Evolutionary conservation across 23 tunicate genomes (phyloP), one percentile per base, ranked within the genome.

Genomic region (Pegea sp.): DNA sequence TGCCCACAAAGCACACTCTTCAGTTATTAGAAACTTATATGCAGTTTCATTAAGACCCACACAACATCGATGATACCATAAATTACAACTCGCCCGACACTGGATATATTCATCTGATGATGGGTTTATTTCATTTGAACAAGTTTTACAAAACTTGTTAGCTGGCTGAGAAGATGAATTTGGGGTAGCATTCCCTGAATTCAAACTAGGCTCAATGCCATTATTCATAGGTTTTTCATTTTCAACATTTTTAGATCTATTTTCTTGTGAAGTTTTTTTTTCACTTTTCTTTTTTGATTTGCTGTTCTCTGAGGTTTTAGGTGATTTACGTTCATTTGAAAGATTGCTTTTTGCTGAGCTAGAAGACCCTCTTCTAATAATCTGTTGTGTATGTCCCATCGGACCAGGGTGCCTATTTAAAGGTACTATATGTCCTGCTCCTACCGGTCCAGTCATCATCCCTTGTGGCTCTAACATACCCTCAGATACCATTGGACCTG

Each of bases 1-100:
- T 4, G 76, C 81, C 95, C 95, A 84, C 1, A 84, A 27, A 5
- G 95, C 95, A 34, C 68, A 54, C 43, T 84, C 95, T 42, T 84
- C 95, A 11, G 61, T 30, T 30, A 53, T 66, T 22, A 84, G 51
- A 44, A 33, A 59, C 5, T 63, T 67, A 33, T 67, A 68, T 4
- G 95, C 95, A 27, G 57, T 50, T 56, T 59, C 63, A 5, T 72
- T 84, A 16, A 84, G 66, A 1, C 95, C 95, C 24, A 71, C 68
- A 63, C 95, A 84, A 4, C 76, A 57, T 22, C 75, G 49, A 61
- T 84, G 95, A 34, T 66, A 84, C 81, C 84, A 84, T 22, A 24
- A 38, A 6, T 58, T 68, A 55, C 95, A 84, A 57, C 95, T 84
- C 1, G 95, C 95, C n/a, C 68, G 21, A 48, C 95, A 84, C 3